Evolutionary conservation across 2,888 invertebrate species (phyloP).

Genomic region (Deroplatys truncata): DNA sequence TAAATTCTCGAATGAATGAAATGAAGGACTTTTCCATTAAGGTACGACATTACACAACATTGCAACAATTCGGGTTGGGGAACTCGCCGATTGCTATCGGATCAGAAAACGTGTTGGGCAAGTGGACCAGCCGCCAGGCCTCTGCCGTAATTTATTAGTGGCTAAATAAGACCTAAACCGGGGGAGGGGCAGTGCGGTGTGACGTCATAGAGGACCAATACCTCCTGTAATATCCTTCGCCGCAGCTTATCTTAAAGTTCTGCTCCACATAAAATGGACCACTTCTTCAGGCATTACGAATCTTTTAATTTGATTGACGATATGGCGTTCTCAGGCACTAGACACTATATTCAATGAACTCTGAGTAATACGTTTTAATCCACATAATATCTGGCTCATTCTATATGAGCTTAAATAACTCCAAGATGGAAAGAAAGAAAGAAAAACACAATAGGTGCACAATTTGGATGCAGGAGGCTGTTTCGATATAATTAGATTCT

Average conservation of each 20-base stretch:
- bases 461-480: too few species aligned
- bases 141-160: background rate
- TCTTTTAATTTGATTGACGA: background rate
- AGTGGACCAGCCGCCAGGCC: background rate
- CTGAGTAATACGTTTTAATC: background rate
- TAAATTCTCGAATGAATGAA: background rate
- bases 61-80: background rate
- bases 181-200: background rate
- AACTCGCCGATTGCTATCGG: background rate
- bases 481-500: too few species aligned
- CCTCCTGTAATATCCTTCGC: background rate
- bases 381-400: background rate
- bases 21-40: background rate
- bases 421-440: too few species aligned
- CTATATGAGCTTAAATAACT: background rate
- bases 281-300: background rate
- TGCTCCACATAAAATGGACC: background rate
- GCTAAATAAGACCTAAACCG: background rate
- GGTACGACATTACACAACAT: background rate
- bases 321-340: background rate
- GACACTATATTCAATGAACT: background rate
- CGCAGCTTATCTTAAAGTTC: background rate
- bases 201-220: background rate
- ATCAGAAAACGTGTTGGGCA: background rate
- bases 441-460: too few species aligned